phyloP scores from a whole-genome alignment of 2,888 invertebrate species.

The Drosophila neonasuta region DNA sequence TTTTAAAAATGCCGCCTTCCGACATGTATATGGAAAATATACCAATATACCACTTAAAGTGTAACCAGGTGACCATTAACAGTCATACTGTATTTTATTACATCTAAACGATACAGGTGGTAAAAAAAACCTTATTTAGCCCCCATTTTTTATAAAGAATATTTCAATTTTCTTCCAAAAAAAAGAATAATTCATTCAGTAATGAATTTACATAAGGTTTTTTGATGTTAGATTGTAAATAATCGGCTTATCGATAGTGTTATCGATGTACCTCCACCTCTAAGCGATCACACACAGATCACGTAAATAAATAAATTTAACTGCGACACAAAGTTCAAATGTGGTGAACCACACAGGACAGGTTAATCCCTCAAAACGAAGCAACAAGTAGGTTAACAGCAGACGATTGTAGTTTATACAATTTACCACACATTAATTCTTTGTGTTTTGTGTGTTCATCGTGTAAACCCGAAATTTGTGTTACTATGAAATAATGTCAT shows the following conservation, averaged over 20 bases:
- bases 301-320: constrained; percentile 18
- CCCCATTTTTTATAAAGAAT: no score
- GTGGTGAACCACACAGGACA: constrained; percentile 18
- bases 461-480: constrained; percentile 42
- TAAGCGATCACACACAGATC: constrained; percentile 6
- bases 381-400: constrained; percentile 21
- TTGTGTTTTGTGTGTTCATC: constrained; percentile 34
- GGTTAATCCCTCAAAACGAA: neutral
- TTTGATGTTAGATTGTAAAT: neutral
- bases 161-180: no score
- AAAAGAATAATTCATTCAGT: no score
- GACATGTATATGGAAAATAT: neutral
- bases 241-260: neutral
- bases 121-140: no score
- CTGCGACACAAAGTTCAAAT: constrained; percentile 25
- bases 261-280: neutral
- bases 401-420: constrained; percentile 1
- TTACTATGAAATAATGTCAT: constrained; percentile 56
- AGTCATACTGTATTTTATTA: no score
- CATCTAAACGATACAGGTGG: no score
- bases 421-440: neutral
- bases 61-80: no score
- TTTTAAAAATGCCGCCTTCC: neutral
- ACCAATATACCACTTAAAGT: neutral
- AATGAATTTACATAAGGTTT: no score